These are phyloP conservation scores for Nannobrachium achirus DNA, from an alignment of 2,113 vertebrate species.

Conservation along the genomic window DNA sequence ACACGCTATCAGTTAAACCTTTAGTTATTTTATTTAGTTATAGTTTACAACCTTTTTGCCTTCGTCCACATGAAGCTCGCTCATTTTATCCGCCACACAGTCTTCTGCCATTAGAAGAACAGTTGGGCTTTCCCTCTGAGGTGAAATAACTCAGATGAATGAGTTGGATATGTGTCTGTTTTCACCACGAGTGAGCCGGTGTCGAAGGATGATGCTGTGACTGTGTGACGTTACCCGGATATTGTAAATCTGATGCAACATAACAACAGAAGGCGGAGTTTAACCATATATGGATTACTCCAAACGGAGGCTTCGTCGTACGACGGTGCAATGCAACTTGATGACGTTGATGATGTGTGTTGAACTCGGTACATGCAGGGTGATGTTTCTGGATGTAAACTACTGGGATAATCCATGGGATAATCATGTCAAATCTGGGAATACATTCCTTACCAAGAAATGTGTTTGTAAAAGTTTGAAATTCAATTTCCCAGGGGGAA, in stretches of 20 bases:
- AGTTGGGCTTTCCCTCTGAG: neutral
- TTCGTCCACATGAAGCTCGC: slow-evolving; percentile 64
- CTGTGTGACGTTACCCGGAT: slow-evolving; percentile 60
- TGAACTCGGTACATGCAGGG: too few species aligned
- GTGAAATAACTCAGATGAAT: slow-evolving; percentile 10
- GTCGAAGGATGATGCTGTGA: slow-evolving; percentile 35
- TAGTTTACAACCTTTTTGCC: slow-evolving; percentile 70
- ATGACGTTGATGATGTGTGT: too few species aligned
- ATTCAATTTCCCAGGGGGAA: too few species aligned
- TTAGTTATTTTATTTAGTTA: neutral
- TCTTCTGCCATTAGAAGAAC: slow-evolving; percentile 67
- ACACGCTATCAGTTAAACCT: slow-evolving; percentile 1
- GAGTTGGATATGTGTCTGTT: too few species aligned
- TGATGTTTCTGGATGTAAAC: too few species aligned
- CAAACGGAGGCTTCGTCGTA: too few species aligned
- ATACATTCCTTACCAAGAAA: too few species aligned
- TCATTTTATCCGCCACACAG: slow-evolving; percentile 72
- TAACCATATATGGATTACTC: too few species aligned
- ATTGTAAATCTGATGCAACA: slow-evolving; percentile 68
- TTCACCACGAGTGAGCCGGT: slow-evolving; percentile 20
- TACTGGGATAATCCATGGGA: too few species aligned
- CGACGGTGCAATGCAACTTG: too few species aligned
- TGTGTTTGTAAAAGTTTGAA: too few species aligned
- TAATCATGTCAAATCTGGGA: too few species aligned
- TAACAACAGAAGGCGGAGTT: slow-evolving; percentile 30